A percentile compares a stretch with the other conserved stretches of the same genome.
Conservation (phyloP, 2,888 invertebrate genomes). For the Nymphalis polychloros region DNA sequence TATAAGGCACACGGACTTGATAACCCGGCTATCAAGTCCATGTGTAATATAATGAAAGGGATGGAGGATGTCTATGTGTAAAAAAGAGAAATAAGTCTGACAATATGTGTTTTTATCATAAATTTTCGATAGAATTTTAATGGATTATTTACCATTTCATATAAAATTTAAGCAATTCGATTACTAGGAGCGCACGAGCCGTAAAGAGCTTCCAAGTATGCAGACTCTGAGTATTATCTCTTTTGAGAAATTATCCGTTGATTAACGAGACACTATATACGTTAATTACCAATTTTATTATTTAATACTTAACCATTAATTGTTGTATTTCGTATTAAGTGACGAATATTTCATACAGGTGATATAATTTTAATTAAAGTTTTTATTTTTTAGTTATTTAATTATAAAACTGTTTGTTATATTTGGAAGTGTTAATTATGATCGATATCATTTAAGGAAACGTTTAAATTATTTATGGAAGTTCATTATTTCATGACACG, state of each 20-base stretch:
- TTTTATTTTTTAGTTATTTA: constrained; percentile 1
- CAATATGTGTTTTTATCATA: too few relatives aligned
- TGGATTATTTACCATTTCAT: too few relatives aligned
- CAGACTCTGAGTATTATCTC: neutral
- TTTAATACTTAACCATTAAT: constrained; percentile 10
- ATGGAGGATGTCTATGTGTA: too few relatives aligned
- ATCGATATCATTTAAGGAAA: neutral
- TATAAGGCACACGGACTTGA: too few relatives aligned
- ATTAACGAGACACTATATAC: neutral
- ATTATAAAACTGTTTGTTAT: neutral
- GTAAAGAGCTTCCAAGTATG: neutral
- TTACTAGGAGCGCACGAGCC: neutral
- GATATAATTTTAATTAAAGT: constrained; percentile 18
- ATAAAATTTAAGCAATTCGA: constrained; percentile 2
- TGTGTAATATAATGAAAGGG: too few relatives aligned
- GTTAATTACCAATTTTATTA: constrained; percentile 4
- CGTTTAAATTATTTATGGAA: neutral
- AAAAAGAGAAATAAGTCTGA: too few relatives aligned
- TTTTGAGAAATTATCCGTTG: constrained; percentile 7
- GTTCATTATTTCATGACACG: too few relatives aligned
- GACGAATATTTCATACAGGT: constrained; percentile 11
- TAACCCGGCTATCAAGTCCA: too few relatives aligned
- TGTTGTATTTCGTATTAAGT: constrained; percentile 4
- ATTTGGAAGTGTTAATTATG: constrained; percentile 7
- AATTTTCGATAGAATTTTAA: neutral